Percentiles rank a stretch among this genome's conserved stretches.
These are phyloP conservation scores for Zaprionus inermis DNA, from an alignment of 1,140 invertebrate species.

Conservation along the genomic window DNA sequence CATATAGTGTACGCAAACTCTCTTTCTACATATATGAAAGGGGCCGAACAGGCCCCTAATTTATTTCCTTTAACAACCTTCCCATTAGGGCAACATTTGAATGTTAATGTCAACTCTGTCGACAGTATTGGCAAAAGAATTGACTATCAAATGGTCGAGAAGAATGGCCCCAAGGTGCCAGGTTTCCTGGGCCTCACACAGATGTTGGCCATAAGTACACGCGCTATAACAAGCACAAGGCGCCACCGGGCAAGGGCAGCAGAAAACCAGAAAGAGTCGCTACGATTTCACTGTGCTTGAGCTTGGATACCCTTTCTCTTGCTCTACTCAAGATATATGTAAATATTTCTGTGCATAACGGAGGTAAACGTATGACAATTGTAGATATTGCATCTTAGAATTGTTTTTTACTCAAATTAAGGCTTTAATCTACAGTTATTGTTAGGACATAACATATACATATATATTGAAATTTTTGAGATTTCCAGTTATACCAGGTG, in stretches of 20 bases:
- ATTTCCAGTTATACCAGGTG: too few relatives aligned
- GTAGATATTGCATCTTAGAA: too few relatives aligned
- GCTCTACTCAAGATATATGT: neutral
- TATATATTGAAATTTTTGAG: too few relatives aligned
- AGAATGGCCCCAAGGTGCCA: conserved; percentile 11
- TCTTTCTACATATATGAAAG: neutral
- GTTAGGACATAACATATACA: too few relatives aligned
- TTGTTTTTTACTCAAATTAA: too few relatives aligned
- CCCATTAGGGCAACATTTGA: conserved; percentile 13
- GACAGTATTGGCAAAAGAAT: conserved; percentile 8
- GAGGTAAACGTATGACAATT: too few relatives aligned
- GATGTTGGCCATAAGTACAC: conserved; percentile 18
- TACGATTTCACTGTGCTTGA: neutral
- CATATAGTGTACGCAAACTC: too few relatives aligned
- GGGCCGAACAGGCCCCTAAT: neutral
- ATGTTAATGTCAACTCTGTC: conserved; percentile 16
- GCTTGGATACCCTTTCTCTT: neutral
- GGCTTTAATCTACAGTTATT: too few relatives aligned
- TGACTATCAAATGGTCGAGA: conserved; percentile 20
- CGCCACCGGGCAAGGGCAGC: conserved; percentile 17
- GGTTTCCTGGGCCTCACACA: conserved; percentile 10
- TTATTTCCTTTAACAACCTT: conserved; percentile 10
- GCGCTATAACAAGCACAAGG: conserved; percentile 14
- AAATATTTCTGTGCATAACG: neutral
- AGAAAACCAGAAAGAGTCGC: conserved; percentile 4